Evolutionary conservation across 92 coral and sea anemone species (phyloP).

Genomic region (Zoanthus sansibaricus): DNA sequence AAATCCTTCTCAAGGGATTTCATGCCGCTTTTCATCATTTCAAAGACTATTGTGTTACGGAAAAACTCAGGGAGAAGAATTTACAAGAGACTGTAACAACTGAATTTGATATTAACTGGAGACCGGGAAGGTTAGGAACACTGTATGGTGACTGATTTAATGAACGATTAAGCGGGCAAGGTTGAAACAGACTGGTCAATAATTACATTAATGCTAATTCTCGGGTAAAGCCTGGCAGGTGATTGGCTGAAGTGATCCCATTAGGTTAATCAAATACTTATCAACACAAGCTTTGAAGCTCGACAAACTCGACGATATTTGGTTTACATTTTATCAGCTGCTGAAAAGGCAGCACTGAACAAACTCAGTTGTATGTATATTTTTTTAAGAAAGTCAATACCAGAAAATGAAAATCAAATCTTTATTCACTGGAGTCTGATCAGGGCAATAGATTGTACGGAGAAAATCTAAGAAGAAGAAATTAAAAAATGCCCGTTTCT

Average conservation of each 20-base stretch:
- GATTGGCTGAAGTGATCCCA: conserved; percentile 17
- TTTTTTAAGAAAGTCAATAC: neutral
- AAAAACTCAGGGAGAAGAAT: neutral
- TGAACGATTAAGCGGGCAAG: conserved; percentile 3
- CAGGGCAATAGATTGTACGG: neutral
- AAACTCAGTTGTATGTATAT: neutral
- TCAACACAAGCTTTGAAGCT: neutral
- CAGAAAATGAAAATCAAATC: neutral
- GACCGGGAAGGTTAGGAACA: neutral
- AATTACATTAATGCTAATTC: conserved; percentile 45
- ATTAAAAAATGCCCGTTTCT: neutral
- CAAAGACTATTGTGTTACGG: neutral
- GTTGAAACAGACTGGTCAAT: conserved; percentile 14
- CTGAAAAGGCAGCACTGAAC: neutral
- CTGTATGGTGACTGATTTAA: neutral
- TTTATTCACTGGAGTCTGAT: neutral
- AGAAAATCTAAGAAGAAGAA: neutral
- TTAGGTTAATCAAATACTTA: conserved; percentile 31
- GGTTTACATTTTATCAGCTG: neutral
- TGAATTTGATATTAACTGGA: conserved; percentile 3
- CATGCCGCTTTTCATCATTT: neutral
- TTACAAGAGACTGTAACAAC: neutral
- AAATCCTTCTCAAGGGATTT: conserved; percentile 30
- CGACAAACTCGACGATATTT: conserved; percentile 9
- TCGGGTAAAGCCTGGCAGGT: neutral